Evolutionary conservation across 2,797 vertebrate species (phyloP), one percentile per base, ranked within the genome.

Genomic region (Sebastolobus altivelis): DNA sequence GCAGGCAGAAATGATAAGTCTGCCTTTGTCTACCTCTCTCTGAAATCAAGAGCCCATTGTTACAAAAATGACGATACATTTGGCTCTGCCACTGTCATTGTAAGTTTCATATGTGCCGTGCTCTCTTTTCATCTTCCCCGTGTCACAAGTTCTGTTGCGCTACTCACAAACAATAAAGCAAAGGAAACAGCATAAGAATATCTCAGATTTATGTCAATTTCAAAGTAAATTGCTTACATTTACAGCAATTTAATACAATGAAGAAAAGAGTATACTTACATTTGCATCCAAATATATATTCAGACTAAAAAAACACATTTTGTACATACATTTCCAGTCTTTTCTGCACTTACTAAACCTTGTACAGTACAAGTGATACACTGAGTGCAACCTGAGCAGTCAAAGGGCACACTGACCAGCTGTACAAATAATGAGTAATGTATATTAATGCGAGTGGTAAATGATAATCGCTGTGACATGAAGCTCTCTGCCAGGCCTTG

Each of bases 391-490:
- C 40, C 58, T 55, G 38, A 40, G 18, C 1, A 16, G 59, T 54
- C 16, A 61, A 63, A 54, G 20, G 63, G 52, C n/a, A 27, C 20
- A 63, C 33, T 71, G 80, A 75, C 75, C 60, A 75, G 72, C 31
- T 81, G 67, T 49, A 66, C 58, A 73, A 27, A 49, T 56, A 66
- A 79, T 72, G 29, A 70, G 31, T 22, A 74, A 85, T 79, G 43
- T 75, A 65, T 81, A 77, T 77, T 84, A 67, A 87, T 82, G 72
- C 2, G 4, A 56, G 70, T n/a, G 37, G 69, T 62, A 82, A 81
- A 78, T 76, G 67, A 81, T 77, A 68, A 86, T 86, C 3, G 20
- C 54, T 59, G 46, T 85, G 80, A 83, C 77, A 77, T 22, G 38
- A 70, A 60, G 60, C 71, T 77, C 67, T 67, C 56, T 73, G 65